Evolutionary conservation across 2,888 invertebrate genomes (phyloP).

Genomic region (Sinohyriopsis cumingii): DNA sequence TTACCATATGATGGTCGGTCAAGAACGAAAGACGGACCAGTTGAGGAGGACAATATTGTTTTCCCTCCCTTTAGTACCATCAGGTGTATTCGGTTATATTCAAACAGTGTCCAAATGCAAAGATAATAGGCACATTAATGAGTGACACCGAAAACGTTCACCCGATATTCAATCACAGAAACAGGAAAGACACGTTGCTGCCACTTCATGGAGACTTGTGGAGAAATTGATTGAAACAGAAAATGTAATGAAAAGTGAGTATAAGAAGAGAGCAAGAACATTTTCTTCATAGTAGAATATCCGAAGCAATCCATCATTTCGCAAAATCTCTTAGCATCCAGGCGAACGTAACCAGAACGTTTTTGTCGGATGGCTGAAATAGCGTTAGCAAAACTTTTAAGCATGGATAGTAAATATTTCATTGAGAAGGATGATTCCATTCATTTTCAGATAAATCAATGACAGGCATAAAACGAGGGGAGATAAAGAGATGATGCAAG

Average conservation of each 20-base stretch:
- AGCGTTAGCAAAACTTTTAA: too few relatives aligned
- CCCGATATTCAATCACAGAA: constrained; percentile 12
- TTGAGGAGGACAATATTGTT: neutral
- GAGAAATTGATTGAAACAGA: constrained; percentile 7
- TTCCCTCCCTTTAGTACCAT: neutral
- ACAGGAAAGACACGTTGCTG: constrained; percentile 2
- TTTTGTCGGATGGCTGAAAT: too few relatives aligned
- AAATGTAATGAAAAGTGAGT: neutral
- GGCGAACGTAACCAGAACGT: too few relatives aligned
- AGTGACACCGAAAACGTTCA: constrained; percentile 8
- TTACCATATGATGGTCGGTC: neutral
- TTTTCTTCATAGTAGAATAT: too few relatives aligned
- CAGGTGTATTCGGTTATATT: constrained; percentile 2
- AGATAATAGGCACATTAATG: constrained; percentile 2
- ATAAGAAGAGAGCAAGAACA: too few relatives aligned
- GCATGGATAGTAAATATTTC: too few relatives aligned
- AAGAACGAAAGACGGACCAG: too few relatives aligned
- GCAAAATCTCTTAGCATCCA: too few relatives aligned
- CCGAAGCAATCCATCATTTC: too few relatives aligned
- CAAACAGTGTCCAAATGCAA: constrained; percentile 4
- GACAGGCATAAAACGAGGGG: neutral
- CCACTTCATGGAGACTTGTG: constrained; percentile 11
- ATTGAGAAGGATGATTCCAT: too few relatives aligned
- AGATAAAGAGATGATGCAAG: neutral
- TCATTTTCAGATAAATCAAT: neutral